Evolutionary conservation across 1,140 invertebrate genomes (phyloP).

Genomic region (Temnothorax nylanderi): DNA sequence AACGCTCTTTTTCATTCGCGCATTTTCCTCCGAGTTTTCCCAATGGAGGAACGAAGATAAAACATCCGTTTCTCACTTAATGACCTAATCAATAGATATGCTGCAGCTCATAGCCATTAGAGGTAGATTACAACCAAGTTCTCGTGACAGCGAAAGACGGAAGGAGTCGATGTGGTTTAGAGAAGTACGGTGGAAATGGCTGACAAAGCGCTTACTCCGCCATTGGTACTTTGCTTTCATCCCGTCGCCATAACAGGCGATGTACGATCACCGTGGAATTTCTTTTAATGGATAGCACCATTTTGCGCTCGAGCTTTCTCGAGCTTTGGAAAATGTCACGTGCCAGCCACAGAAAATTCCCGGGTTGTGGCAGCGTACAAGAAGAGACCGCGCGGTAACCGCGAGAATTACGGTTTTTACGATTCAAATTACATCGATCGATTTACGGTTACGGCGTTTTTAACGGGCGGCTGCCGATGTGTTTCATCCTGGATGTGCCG

Average conservation of each 20-base stretch:
- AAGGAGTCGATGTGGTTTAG: conserved; percentile 12
- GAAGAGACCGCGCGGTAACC: background rate
- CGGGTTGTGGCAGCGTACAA: background rate
- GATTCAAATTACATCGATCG: conserved; percentile 38
- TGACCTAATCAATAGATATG: conserved; percentile 58
- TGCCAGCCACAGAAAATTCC: conserved; percentile 28
- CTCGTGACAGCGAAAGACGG: background rate
- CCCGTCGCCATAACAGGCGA: conserved; percentile 36
- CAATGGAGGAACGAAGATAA: conserved; percentile 33
- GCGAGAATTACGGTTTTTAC: conserved; percentile 25
- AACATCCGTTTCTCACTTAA: conserved; percentile 42
- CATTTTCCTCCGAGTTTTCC: conserved; percentile 7
- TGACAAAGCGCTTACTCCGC: conserved; percentile 56
- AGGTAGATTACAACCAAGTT: conserved; percentile 31
- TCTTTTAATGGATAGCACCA: conserved; percentile 29
- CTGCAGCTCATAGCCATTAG: conserved; percentile 24
- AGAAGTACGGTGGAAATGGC: conserved; percentile 33
- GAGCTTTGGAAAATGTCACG: conserved; percentile 33
- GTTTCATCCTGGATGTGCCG: conserved; percentile 25
- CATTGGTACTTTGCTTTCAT: conserved; percentile 42
- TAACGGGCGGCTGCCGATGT: conserved; percentile 19
- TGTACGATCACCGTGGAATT: conserved; percentile 42
- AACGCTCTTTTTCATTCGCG: background rate
- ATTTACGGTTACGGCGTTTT: conserved; percentile 33
- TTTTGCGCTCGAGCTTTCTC: background rate